Evolutionary conservation across 2,888 invertebrate genomes (phyloP), one percentile per base, ranked within the genome.

Genomic region (Ophioninae sp.): DNA sequence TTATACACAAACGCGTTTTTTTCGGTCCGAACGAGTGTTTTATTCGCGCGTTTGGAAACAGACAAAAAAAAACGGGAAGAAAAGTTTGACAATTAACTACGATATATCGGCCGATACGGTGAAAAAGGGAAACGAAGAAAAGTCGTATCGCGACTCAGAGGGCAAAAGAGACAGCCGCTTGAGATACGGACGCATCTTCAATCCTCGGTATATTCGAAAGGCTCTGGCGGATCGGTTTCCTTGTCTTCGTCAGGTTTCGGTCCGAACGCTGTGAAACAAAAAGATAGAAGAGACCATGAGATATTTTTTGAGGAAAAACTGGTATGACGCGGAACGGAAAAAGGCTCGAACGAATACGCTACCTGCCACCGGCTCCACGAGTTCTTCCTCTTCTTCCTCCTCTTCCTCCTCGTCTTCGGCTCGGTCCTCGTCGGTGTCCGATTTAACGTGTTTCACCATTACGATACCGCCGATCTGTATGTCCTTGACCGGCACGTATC

Each of bases 171-270:
- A 51, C 59, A 58, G 30, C 73, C 10, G 58, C 61, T 41, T 17
- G 64, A 30, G 3, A 30, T 30, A 30, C 30, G 0, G 20, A 3
- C n/a, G 23, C 2, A 37, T 58, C 65, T 87, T 94, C 95, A 96
- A 93, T 97, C 97, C 93, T 99, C 99, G 88, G 95, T 95, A 94
- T 97, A 99, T 94, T 99, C 98, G 92, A 99, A 99, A 86, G 99
- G 98, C 94, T 99, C 99, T 91, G 99, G 99, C 64, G 99, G 98
- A 90, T 98, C 98, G 0, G 99, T 98, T 93, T 99, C 99, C 90
- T 98, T 98, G 89, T 98, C 98, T 90, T 99, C 99, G 86, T 98
- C 99, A 22, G 96, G 96, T 92, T 97, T 97, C 2, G 97, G 97
- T 0, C 98, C 98, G 90, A 97, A 97, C 0, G 97, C 97, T 92